Evolutionary conservation across 2,797 vertebrate genomes (phyloP), one percentile per base, ranked within the genome.

Genomic region (Rhincodon typus): DNA sequence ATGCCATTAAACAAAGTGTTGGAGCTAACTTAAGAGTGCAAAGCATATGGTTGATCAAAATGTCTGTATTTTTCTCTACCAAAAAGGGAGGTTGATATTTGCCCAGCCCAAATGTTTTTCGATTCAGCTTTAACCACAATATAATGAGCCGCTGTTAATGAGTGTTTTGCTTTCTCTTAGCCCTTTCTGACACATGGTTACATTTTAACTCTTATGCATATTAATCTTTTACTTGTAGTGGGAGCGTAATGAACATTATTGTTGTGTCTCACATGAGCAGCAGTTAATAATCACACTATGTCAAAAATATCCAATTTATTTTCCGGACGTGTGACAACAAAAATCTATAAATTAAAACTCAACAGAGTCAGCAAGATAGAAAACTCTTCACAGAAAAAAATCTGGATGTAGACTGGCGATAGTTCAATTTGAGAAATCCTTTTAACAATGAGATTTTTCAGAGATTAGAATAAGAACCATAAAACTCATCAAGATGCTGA

Each of bases 401-500:
- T 69, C 66, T 93, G 23, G 69, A 69, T n/a, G 10, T 69, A 3
- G 62, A 69, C 66, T 93, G 90, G 62, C n/a, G 42, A 93, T n/a
- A 93, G 66, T 42, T 69, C 62, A 93, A 93, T 93, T 93, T 69
- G n/a, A 93, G 19, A 25, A 93, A 93, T 67, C 90, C 42, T 93
- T 69, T 93, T 42, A 69, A 69, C 66, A 69, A 69, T 69, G n/a
- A 42, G 90, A 93, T 93, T 93, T 93, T 93, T 69, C 66, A 25
- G 67, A 93, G 90, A 93, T 93, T 69, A 93, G 34, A 93, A 93
- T 93, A 93, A 93, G 66, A 93, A 21, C 25, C 21, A 93, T 93
- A 62, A 67, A 93, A 42, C 62, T 93, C 38, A 93, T 93, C 66
- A 93, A 93, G 90, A 93, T 93, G 66, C 66, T 69, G 90, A 69